Base-by-base conservation (phyloP, 1,140 invertebrate species). In the Luehdorfia chinensis region DNA sequence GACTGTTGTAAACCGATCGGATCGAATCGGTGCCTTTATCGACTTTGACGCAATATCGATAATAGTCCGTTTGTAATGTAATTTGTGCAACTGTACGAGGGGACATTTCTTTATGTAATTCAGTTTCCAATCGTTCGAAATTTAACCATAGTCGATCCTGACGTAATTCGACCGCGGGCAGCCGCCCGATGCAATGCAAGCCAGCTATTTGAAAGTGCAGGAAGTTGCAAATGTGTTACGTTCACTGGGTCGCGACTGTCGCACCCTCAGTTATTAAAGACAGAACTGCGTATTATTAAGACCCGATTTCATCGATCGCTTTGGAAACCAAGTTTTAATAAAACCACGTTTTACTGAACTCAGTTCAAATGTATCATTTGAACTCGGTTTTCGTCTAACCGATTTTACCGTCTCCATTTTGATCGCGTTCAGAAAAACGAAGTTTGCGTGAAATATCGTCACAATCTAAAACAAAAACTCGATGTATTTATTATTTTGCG, bases 91-190 rank as follows among this genome's bases (percentile, higher is more conserved):
- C 11, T 31, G n/a, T 13, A 32, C 14, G 31, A 14, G 32, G 52
- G 39, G 41, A 36, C 18, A 27, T 31, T 41, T 48, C 30, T 55
- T 55, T 55, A 55, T 55, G 27, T 55, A 55, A 55, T 43, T 39
- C 21, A 7, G 6, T 45, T 46, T 34, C 47, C 44, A 47, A 50
- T 46, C 37, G 9, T 8, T 30, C 16, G 50, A 47, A 36, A 36
- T 36, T 19, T 15, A 36, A 36, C 15, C 33, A 36, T 36, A 19
- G 33, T 36, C 33, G 16, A 12, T 21, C n/a, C 16, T 36, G 33
- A 36, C 33, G 33, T 36, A 36, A 36, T 16, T 1, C 31, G 31
- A 15, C 2, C 28, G 11, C 31, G 31, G n/a, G n/a, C n/a, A n/a
- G 14, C 14, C 14, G 14, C 13, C 31, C 33, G 16, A 9, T 36